These are phyloP conservation scores for Apaloderma vittatum DNA, from an alignment of 2,113 vertebrate genomes.

Conservation along the genomic window DNA sequence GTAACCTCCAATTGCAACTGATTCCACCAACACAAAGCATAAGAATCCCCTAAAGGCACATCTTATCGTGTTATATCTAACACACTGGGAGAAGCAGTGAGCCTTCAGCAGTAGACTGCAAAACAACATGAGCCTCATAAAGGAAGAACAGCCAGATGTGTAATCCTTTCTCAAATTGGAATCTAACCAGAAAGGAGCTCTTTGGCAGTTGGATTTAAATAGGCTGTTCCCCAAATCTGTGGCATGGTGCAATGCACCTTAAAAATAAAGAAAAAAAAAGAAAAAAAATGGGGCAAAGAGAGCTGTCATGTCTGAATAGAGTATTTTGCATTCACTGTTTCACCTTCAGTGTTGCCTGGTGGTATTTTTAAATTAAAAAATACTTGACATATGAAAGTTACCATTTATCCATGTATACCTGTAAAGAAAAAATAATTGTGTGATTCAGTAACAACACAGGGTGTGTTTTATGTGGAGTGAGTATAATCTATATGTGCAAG, in stretches of 20 bases:
- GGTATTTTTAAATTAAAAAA: neutral
- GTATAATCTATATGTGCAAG: neutral
- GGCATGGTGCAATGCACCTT: neutral
- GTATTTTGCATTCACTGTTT: neutral
- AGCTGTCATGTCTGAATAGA: neutral
- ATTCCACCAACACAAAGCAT: neutral
- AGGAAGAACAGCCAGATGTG: neutral
- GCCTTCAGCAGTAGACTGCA: neutral
- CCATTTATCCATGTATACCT: neutral
- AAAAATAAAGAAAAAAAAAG: neutral
- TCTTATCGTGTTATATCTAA: neutral
- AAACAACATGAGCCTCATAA: neutral
- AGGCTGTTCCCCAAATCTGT: neutral
- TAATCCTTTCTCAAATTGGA: neutral
- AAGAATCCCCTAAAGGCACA: neutral
- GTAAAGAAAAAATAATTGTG: neutral
- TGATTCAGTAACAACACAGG: neutral
- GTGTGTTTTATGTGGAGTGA: neutral
- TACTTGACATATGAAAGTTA: fast-evolving
- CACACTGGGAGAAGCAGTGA: neutral
- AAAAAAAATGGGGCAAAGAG: neutral
- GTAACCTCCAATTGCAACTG: neutral
- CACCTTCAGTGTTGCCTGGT: neutral
- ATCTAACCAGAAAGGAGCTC: neutral
- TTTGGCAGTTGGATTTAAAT: neutral